Conservation (phyloP, 1,140 invertebrate species). For the Drosophila arizonae region DNA sequence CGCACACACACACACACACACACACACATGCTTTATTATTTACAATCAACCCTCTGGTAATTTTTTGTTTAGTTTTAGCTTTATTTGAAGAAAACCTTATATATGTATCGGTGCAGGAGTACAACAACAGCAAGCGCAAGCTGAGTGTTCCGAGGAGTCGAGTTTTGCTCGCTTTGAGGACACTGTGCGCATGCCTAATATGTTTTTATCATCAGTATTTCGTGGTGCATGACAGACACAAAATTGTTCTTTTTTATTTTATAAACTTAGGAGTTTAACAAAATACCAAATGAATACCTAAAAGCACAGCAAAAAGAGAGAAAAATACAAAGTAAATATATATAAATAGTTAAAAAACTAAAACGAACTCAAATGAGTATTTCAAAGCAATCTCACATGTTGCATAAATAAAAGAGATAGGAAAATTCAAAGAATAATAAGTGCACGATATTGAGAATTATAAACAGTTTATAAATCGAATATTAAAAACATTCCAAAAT, state of each 20-base stretch:
- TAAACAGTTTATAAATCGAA: slow-evolving; percentile 53
- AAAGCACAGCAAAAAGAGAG: slow-evolving; percentile 8
- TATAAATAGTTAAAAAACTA: slow-evolving; percentile 22
- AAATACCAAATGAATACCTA: slow-evolving; percentile 2
- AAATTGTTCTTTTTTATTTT: slow-evolving; percentile 16
- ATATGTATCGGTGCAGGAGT: slow-evolving; percentile 80
- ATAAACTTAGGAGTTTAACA: slow-evolving; percentile 49
- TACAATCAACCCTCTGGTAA: background rate
- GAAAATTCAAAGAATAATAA: slow-evolving; percentile 12
- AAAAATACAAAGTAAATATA: slow-evolving; percentile 10
- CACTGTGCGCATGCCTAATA: slow-evolving; percentile 35
- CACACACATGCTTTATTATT: background rate
- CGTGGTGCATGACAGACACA: slow-evolving; percentile 12
- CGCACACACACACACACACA: slow-evolving; percentile 12
- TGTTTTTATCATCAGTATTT: slow-evolving; percentile 32
- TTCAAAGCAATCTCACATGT: slow-evolving; percentile 44
- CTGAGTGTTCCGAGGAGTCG: slow-evolving; percentile 12
- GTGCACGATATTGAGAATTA: slow-evolving; percentile 51
- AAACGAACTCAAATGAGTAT: slow-evolving; percentile 11
- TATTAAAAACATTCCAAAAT: slow-evolving; percentile 50
- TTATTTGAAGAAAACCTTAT: slow-evolving; percentile 25
- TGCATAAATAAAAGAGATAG: slow-evolving; percentile 17
- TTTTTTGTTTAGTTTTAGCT: slow-evolving; percentile 28
- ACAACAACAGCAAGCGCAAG: slow-evolving; percentile 21
- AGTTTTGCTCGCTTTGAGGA: slow-evolving; percentile 15